Evolutionary conservation across 1,140 invertebrate genomes (phyloP), one percentile per base, ranked within the genome.

Genomic region (Drosophila aff.): DNA sequence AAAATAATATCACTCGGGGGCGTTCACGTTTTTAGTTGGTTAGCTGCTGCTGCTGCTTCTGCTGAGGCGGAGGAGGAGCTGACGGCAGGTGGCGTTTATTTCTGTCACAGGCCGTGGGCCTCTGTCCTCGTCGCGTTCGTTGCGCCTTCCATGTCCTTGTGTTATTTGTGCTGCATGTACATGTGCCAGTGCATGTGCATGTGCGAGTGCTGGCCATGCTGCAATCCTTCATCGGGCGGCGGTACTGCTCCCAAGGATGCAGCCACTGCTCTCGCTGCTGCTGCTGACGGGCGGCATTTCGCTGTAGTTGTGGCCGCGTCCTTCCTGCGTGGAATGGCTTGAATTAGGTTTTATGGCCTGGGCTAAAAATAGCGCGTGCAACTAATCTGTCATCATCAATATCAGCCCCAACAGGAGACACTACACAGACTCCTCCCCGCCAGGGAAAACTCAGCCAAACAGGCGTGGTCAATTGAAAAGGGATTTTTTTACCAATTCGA

Each of bases 131-230:
- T 62, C 77, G 81, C 66, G 80, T 82, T 82, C 79, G 80, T 79
- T 82, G 79, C 82, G 78, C 82, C 80, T 69, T 79, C 76, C 74
- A 84, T 81, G 85, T 90, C 85, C 85, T 89, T 89, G 85, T 72
- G 78, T 89, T 89, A 90, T 89, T 89, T 90, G 81, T 89, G 87
- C 57, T 65, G 49, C 55, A 53, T 57, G 66, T 67, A 55, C 64
- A 41, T 57, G 53, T 41, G 38, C 28, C 18, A 33, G 63, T 33
- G 62, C 23, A 61, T 62, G 63, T 66, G 62, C 62, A 43, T 65
- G 41, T 62, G 64, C 64, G 33, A 26, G 36, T 80, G 63, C 81
- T 60, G 55, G 69, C 59, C 77, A 80, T 79, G 63, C 78, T 89
- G 83, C 62, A 87, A 71, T 82, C 65, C 67, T 69, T 68, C 67